These are phyloP conservation scores for Brachystomella parvula DNA, from an alignment of 1,140 invertebrate species.

Conservation along the genomic window DNA sequence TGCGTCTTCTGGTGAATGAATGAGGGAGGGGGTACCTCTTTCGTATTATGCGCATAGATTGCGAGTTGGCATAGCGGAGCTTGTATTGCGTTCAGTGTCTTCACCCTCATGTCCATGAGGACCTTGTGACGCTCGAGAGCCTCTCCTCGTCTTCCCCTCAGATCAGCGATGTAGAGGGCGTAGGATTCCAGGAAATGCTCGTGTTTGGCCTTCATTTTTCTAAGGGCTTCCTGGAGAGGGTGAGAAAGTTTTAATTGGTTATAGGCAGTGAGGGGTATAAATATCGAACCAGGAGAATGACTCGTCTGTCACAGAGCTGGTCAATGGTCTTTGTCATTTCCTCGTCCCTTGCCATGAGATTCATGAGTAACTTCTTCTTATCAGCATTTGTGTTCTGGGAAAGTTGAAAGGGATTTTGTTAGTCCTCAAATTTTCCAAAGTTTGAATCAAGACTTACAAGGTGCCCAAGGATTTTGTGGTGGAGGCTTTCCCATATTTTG, in stretches of 20 bases:
- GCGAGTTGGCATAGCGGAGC: not conserved
- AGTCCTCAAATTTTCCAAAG: constrained; percentile 1
- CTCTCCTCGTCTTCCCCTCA: not conserved
- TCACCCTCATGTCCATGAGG: not conserved
- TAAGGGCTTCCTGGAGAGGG: not conserved
- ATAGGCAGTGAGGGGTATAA: not conserved
- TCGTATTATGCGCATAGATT: not conserved
- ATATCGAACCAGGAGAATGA: not conserved
- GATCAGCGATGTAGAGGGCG: not conserved
- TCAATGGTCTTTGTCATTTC: constrained; percentile 1
- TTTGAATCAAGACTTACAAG: not conserved
- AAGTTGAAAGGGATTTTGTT: not conserved
- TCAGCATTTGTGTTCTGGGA: constrained; percentile 1
- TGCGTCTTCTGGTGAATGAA: not conserved
- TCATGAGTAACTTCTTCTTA: not conserved
- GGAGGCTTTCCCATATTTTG: not conserved
- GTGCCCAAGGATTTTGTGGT: not conserved
- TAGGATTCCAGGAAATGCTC: not conserved
- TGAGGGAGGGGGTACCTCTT: not conserved
- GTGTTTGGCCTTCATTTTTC: not conserved
- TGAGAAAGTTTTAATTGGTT: not conserved
- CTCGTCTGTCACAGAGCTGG: not conserved
- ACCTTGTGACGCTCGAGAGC: not conserved
- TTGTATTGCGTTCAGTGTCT: not conserved
- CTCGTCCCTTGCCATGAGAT: not conserved